phyloP scores from a whole-genome alignment of 2,113 vertebrate genomes.

The Saguinus imperator region DNA sequence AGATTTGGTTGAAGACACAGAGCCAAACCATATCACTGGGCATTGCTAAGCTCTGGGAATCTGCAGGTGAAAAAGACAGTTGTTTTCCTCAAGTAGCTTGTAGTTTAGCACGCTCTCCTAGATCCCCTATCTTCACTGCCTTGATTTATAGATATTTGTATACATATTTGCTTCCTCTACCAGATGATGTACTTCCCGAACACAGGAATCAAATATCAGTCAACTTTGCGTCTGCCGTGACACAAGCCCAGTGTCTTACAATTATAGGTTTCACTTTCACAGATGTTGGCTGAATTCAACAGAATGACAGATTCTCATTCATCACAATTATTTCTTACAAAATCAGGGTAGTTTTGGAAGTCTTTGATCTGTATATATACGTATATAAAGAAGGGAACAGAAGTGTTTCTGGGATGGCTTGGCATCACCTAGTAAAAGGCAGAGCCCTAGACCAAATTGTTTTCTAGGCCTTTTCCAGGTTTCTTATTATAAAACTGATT shows the following conservation, averaged over 20 bases:
- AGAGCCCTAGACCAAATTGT: not conserved
- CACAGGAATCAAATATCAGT: not conserved
- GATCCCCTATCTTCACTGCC: no score
- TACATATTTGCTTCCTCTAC: not conserved
- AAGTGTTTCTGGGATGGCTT: not conserved
- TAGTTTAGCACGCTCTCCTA: not conserved
- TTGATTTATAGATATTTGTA: not conserved
- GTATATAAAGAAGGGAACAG: conserved; percentile 16
- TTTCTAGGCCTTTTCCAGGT: not conserved
- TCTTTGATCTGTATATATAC: not conserved
- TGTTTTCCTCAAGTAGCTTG: not conserved
- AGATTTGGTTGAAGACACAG: no score
- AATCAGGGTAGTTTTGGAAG: not conserved
- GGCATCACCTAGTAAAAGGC: not conserved
- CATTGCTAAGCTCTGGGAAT: not conserved
- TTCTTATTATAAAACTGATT: not conserved
- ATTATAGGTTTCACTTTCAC: not conserved
- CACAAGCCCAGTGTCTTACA: not conserved
- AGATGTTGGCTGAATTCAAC: not conserved
- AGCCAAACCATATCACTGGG: no score
- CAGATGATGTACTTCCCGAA: not conserved
- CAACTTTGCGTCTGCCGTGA: not conserved
- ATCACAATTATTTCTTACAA: conserved; percentile 1
- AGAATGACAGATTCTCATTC: not conserved
- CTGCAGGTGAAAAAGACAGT: not conserved